Evolutionary conservation across 2,888 invertebrate genomes (phyloP).

Genomic region (Drosophila setosimentum): DNA sequence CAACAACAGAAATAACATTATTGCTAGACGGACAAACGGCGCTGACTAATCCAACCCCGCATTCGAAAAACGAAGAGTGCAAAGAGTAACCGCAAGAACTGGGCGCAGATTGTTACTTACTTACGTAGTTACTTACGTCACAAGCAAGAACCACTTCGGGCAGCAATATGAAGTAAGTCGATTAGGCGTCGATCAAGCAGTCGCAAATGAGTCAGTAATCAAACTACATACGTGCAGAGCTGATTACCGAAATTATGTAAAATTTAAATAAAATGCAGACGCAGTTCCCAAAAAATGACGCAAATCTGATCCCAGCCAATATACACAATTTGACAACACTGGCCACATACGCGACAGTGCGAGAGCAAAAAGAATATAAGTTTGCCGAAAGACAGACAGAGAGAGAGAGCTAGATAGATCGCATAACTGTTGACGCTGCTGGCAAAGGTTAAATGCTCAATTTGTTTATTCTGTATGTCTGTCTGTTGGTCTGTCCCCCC

Average conservation of each 20-base stretch:
- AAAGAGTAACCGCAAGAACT: constrained; percentile 45
- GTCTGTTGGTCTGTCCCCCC: constrained; percentile 12
- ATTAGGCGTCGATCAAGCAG: constrained; percentile 51
- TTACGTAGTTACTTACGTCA: constrained; percentile 65
- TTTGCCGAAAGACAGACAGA: not conserved
- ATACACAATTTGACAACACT: not conserved
- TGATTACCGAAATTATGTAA: not conserved
- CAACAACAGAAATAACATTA: constrained; percentile 33
- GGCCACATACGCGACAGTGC: constrained; percentile 6
- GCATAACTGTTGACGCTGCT: constrained; percentile 53
- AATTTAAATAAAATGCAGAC: not conserved
- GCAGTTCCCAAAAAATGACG: not conserved
- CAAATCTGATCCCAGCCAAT: not conserved
- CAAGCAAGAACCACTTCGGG: constrained; percentile 38
- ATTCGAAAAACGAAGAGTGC: constrained; percentile 13
- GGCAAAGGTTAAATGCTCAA: constrained; percentile 77
- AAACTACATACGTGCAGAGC: not conserved
- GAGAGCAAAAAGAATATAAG: constrained; percentile 12
- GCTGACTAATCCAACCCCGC: constrained; percentile 58
- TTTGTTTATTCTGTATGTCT: constrained; percentile 50
- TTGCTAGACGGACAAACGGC: constrained; percentile 13
- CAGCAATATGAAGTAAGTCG: constrained; percentile 47
- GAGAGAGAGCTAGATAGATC: constrained; percentile 29
- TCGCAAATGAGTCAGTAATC: constrained; percentile 64
- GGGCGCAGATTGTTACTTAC: constrained; percentile 17